These are phyloP conservation scores for Uria aalge DNA, from an alignment of 2,113 vertebrate species.

Conservation along the genomic window DNA sequence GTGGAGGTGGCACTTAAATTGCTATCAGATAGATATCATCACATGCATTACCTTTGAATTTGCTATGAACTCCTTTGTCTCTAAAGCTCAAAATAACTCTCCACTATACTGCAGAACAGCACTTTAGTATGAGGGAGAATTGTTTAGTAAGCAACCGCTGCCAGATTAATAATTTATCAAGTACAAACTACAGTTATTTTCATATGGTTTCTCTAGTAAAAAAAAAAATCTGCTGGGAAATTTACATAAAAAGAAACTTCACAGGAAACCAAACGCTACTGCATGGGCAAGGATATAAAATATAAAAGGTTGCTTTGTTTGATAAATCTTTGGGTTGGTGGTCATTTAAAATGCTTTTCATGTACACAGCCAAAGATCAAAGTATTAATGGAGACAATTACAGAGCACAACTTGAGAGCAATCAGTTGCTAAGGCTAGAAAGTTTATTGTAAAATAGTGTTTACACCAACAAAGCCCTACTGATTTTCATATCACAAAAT, in stretches of 20 bases:
- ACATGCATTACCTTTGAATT: neutral
- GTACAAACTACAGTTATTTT: neutral
- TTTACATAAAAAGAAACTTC: neutral
- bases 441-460: neutral
- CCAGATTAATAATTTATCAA: slow-evolving; percentile 45
- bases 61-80: neutral
- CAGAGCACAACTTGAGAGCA: neutral
- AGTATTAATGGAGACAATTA: neutral
- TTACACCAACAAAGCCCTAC: neutral
- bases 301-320: neutral
- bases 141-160: slow-evolving; percentile 20
- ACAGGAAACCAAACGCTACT: neutral
- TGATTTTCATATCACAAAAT: neutral
- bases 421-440: neutral
- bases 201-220: neutral
- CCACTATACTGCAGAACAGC: neutral
- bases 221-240: neutral
- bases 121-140: neutral
- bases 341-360: slow-evolving; percentile 8
- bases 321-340: neutral
- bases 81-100: neutral
- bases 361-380: neutral
- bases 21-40: neutral
- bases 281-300: neutral
- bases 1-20: neutral